A percentile compares a stretch with the other conserved stretches of the same genome.
Evolutionary conservation across 1,140 invertebrate species (phyloP).

Genomic region (Neuroterus valhalla): DNA sequence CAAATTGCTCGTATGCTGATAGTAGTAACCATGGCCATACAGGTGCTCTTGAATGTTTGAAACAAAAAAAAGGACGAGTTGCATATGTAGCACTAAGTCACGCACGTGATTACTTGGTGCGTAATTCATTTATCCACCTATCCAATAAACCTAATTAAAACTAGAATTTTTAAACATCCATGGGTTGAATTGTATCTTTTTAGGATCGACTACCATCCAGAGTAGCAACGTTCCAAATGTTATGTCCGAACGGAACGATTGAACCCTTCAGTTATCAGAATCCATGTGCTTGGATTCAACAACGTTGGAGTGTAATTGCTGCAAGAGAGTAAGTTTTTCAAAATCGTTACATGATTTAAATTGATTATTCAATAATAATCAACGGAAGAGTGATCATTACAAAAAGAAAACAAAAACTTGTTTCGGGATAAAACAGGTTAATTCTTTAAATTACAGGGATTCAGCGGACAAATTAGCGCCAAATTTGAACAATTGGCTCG

Average conservation of each 20-base stretch:
- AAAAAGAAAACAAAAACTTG: too few relatives aligned
- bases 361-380: too few relatives aligned
- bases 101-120: constrained; percentile 72
- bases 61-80: constrained; percentile 76
- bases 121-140: neutral
- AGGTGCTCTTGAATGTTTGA: constrained; percentile 81
- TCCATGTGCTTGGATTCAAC: constrained; percentile 78
- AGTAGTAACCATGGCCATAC: constrained; percentile 74
- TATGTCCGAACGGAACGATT: constrained; percentile 82
- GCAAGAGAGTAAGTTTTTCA: constrained; percentile 72
- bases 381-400: too few relatives aligned
- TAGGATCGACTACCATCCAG: constrained; percentile 41
- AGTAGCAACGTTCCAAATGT: constrained; percentile 71
- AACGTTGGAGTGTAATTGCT: constrained; percentile 77
- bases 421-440: too few relatives aligned
- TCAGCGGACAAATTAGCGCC: too few relatives aligned
- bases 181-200: constrained; percentile 38
- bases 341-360: too few relatives aligned
- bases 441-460: too few relatives aligned
- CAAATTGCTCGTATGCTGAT: constrained; percentile 70
- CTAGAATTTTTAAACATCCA: neutral
- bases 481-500: too few relatives aligned
- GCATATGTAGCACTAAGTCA: constrained; percentile 80
- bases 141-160: too few relatives aligned
- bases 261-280: constrained; percentile 61